Evolutionary conservation across 1,140 invertebrate genomes (phyloP).

Genomic region (Drosophila rufa): DNA sequence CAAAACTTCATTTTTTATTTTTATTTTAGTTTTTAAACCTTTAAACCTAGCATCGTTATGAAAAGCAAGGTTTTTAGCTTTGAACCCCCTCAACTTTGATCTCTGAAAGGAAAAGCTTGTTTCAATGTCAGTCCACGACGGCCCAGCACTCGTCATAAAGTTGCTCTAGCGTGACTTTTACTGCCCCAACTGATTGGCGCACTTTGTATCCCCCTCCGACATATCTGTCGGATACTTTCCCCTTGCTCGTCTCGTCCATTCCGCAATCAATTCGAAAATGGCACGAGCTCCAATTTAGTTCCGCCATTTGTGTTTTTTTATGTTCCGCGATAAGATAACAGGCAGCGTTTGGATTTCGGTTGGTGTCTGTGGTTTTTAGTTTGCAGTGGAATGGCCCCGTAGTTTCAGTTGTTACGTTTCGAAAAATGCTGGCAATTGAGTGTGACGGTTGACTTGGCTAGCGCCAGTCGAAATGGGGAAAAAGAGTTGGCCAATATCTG

Average conservation of each 20-base stretch:
- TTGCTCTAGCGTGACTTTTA: slow-evolving; percentile 53
- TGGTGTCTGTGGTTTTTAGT: slow-evolving; percentile 14
- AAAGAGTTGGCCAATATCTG: slow-evolving; percentile 1
- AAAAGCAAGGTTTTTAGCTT: not conserved
- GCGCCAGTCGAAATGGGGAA: slow-evolving; percentile 4
- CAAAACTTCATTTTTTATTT: too few species aligned
- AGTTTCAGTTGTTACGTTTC: slow-evolving; percentile 24
- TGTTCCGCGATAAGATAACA: slow-evolving; percentile 51
- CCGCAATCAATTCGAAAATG: slow-evolving; percentile 56
- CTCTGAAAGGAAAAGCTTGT: slow-evolving; percentile 23
- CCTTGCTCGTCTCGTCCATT: not conserved
- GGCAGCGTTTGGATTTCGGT: slow-evolving; percentile 20
- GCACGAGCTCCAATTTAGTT: slow-evolving; percentile 58
- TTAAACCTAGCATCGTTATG: not conserved
- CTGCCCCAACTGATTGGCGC: slow-evolving; percentile 29
- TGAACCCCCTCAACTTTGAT: slow-evolving; percentile 13
- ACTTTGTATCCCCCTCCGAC: slow-evolving; percentile 25
- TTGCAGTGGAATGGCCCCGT: slow-evolving; percentile 4
- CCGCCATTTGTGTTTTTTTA: slow-evolving; percentile 52
- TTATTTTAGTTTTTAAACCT: not conserved
- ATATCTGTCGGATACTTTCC: slow-evolving; percentile 15
- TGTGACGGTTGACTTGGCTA: slow-evolving; percentile 23
- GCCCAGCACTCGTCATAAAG: slow-evolving; percentile 25
- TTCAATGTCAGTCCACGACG: slow-evolving; percentile 27
- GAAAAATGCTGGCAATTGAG: slow-evolving; percentile 38